These are phyloP conservation scores for Lithodes maja DNA, from an alignment of 2,888 invertebrate genomes.

Conservation along the genomic window DNA sequence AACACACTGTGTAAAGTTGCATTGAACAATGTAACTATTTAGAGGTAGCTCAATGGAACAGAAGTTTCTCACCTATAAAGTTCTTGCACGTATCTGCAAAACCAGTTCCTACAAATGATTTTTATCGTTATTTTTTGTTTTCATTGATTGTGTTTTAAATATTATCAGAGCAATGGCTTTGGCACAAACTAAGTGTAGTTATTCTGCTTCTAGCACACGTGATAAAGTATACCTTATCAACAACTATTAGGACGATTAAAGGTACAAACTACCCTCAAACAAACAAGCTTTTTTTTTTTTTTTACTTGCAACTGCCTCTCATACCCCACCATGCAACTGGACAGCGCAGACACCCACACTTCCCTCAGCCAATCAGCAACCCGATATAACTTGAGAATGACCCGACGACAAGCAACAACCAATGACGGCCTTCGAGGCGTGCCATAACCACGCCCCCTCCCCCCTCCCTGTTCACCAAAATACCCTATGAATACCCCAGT, in stretches of 20 bases:
- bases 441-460: no score
- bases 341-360: no score
- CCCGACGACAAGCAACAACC: no score
- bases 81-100: constrained; percentile 18
- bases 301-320: not conserved
- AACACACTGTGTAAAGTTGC: constrained; percentile 7
- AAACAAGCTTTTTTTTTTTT: not conserved
- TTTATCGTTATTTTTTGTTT: not conserved
- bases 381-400: no score
- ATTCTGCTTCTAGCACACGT: constrained; percentile 16
- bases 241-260: not conserved
- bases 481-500: no score
- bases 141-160: not conserved
- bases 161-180: not conserved
- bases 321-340: no score
- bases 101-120: constrained; percentile 1
- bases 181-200: constrained; percentile 5
- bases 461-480: no score
- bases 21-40: constrained; percentile 18
- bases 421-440: no score
- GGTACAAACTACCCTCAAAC: constrained; percentile 11
- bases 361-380: no score
- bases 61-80: constrained; percentile 11
- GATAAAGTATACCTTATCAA: constrained; percentile 14
- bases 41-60: constrained; percentile 21